Conservation (phyloP, 30 jellyfish, hydroid and myxozoan genomes). For the Hydra vulgaris region DNA sequence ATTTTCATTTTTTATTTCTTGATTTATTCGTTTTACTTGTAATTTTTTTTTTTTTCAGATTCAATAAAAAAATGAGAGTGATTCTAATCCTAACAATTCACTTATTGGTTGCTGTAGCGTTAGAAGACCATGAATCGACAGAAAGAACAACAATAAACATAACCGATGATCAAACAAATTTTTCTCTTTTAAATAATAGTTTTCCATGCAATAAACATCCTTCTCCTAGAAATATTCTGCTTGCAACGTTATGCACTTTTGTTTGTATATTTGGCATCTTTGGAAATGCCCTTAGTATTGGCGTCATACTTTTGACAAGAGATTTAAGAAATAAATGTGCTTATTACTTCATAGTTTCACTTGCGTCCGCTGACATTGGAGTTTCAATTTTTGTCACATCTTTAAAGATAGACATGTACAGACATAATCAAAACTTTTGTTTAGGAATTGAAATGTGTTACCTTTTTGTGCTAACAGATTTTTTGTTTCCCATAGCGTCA, state of each 20-base stretch:
- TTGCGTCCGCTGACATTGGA: conserved; percentile 32
- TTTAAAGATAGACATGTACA: neutral
- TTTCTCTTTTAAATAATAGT: neutral
- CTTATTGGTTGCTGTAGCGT: neutral
- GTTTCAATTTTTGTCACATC: conserved; percentile 3
- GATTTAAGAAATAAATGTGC: conserved; percentile 6
- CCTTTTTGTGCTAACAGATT: conserved; percentile 4
- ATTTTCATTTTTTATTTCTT: no score
- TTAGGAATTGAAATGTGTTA: neutral
- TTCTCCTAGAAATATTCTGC: neutral
- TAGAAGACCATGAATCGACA: neutral
- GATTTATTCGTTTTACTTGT: neutral
- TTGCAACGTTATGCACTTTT: neutral
- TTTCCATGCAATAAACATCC: neutral
- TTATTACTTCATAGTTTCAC: conserved; percentile 18
- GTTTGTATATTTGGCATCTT: neutral
- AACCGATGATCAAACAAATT: neutral
- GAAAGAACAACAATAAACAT: neutral
- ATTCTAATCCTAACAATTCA: neutral
- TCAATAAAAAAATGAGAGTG: neutral
- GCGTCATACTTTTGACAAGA: conserved; percentile 11
- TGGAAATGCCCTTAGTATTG: conserved; percentile 17
- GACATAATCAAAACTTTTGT: conserved; percentile 22
- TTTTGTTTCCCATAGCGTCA: conserved; percentile 19
- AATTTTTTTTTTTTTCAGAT: neutral